Evolutionary conservation across 2,888 invertebrate species (phyloP), one percentile per base, ranked within the genome.

Genomic region (Hetaerina titia): DNA sequence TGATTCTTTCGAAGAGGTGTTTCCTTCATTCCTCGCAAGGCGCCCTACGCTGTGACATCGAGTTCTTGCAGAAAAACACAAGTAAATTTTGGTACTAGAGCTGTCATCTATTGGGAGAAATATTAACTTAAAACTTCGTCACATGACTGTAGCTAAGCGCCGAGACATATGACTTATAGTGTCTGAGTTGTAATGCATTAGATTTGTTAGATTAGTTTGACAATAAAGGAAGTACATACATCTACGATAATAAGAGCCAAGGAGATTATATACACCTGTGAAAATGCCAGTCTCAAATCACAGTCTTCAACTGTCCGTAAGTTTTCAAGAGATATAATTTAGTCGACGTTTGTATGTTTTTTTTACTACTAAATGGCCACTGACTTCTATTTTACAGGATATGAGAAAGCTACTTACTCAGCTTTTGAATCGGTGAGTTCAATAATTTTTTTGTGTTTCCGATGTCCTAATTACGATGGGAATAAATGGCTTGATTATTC

Each of bases 281-380:
- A 92, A 92, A 64, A 92, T 92, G 92, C 92, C 92, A 2, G 92
- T 92, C 17, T 92, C 92, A n/a, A 92, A 92, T 57, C 92, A 69
- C 4, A 92, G 63, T 60, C 69, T 92, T 31, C 92, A 92, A 5
- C 56, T 92, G 56, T 92, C 92, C 13, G 92, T 92, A 92, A 92
- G 69, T 92, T 19, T 92, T 17, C 7, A 1, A 11, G 15, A 8
- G 13, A 22, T 22, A 56, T 22, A 57, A 64, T 45, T 7, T 57
- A 74, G 11, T 17, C 69, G 31, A 5, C 69, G 69, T 56, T 1
- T 8, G 57, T 5, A 6, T 25, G n/a, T 11, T 7, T 58, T 58
- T 22, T 11, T 63, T 25, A 8, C 25, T 74, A n/a, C 22, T 56
- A 13, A 56, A 89, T 56, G 15, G 11, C 4, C 19, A 17, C 22